Evolutionary conservation across 2,113 vertebrate species (phyloP).

Genomic region (Oncorhynchus masou): DNA sequence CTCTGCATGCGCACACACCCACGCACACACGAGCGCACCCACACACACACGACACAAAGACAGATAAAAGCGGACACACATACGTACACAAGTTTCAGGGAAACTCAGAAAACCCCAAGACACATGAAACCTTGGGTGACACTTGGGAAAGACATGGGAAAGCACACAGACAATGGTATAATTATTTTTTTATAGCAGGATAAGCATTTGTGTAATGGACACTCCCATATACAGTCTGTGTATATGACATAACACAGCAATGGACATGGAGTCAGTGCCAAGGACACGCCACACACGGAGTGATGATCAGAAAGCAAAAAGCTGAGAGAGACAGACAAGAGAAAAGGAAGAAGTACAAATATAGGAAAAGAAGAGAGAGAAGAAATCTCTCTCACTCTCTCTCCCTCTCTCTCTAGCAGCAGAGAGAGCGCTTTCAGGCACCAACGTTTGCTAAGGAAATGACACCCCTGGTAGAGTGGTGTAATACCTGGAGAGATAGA

Average conservation of each 20-base stretch:
- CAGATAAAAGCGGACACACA: conserved; percentile 9
- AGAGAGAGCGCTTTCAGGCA: neutral
- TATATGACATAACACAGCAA: conserved; percentile 27
- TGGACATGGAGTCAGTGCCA: conserved; percentile 24
- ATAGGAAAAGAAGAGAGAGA: neutral
- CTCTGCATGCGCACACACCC: neutral
- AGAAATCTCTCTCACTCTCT: no score
- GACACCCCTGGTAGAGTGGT: neutral
- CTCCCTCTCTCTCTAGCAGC: no score
- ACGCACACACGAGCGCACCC: conserved; percentile 24
- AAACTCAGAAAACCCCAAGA: conserved; percentile 17
- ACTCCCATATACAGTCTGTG: conserved; percentile 37
- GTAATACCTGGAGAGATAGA: conserved; percentile 19
- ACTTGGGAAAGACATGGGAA: conserved; percentile 26
- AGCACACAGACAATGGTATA: conserved; percentile 20
- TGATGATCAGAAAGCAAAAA: conserved; percentile 7
- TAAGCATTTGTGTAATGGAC: conserved; percentile 44
- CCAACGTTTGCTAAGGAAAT: neutral
- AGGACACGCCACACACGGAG: neutral
- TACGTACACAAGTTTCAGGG: neutral
- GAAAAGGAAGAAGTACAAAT: neutral
- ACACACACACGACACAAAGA: neutral
- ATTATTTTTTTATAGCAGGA: conserved; percentile 36
- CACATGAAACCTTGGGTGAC: neutral
- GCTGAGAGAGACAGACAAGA: neutral